phyloP scores from a whole-genome alignment of 2,113 vertebrate species.

The Paraplagusia blochii region DNA sequence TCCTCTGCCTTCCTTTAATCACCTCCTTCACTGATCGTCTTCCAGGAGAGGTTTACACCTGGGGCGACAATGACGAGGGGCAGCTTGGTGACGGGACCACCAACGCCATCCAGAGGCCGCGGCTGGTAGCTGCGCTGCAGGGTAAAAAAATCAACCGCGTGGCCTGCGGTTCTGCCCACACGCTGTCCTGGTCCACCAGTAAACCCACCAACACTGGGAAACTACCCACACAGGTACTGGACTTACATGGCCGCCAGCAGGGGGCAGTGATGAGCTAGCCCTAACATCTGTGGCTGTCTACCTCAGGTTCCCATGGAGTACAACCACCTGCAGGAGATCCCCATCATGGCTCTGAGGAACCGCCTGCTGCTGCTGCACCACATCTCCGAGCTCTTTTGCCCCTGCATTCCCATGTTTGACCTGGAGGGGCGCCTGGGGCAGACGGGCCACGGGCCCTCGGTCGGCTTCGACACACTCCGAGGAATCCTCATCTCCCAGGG shows the following conservation, averaged over 20 bases:
- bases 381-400: slow-evolving; percentile 97
- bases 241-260: slow-evolving; percentile 34
- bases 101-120: slow-evolving; percentile 95
- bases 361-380: slow-evolving; percentile 92
- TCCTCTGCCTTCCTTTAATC: too few relatives aligned
- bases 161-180: slow-evolving; percentile 96
- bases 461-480: slow-evolving; percentile 91
- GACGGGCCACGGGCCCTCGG: slow-evolving; percentile 87
- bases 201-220: slow-evolving; percentile 96
- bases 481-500: slow-evolving; percentile 98
- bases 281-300: slow-evolving; percentile 1
- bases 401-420: slow-evolving; percentile 98
- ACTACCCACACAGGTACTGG: slow-evolving; percentile 88
- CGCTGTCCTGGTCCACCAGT: slow-evolving; percentile 96
- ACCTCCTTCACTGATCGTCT: too few relatives aligned
- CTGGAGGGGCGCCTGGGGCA: slow-evolving; percentile 93
- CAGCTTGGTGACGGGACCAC: slow-evolving; percentile 97
- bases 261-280: slow-evolving; percentile 45
- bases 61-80: slow-evolving; percentile 98
- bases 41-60: slow-evolving; percentile 94
- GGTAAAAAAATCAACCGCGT: slow-evolving; percentile 98
- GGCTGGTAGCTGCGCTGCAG: slow-evolving; percentile 93
- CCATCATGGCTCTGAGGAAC: slow-evolving; percentile 89
- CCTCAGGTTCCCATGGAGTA: slow-evolving; percentile 97
- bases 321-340: slow-evolving; percentile 95